Evolutionary conservation across 2,113 vertebrate genomes (phyloP).

Genomic region (Rhipidura dahli): DNA sequence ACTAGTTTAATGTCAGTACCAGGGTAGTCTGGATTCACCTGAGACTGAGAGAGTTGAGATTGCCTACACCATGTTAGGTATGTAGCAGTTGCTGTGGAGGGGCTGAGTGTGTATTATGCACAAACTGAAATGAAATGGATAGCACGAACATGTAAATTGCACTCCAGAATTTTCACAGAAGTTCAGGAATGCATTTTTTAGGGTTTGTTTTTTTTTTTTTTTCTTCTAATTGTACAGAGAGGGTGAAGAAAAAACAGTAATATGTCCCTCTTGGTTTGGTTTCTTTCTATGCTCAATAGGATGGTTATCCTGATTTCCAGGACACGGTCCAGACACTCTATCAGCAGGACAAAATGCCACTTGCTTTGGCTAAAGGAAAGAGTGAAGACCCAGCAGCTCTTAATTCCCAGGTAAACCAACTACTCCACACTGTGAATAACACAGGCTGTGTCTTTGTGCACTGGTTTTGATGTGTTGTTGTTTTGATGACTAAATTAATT

Average conservation of each 20-base stretch:
- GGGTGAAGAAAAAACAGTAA: not conserved
- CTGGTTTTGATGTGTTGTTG: not conserved
- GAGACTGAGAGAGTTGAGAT: not conserved
- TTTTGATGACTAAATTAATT: constrained; percentile 24
- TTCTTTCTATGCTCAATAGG: constrained; percentile 71
- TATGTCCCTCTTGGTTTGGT: not conserved
- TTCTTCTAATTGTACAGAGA: not conserved
- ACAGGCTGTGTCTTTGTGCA: not conserved
- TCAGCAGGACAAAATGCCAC: constrained; percentile 86
- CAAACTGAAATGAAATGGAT: not conserved
- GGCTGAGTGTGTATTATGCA: not conserved
- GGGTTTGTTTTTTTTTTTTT: not conserved
- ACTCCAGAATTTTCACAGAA: not conserved
- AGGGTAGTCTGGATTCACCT: not conserved
- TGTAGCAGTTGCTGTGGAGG: not conserved
- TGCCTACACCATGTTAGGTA: not conserved
- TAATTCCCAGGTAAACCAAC: constrained; percentile 82
- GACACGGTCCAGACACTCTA: constrained; percentile 88
- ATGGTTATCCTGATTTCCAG: constrained; percentile 91
- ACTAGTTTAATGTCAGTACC: not conserved
- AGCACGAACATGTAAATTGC: not conserved
- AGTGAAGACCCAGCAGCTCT: constrained; percentile 86
- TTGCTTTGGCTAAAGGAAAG: constrained; percentile 86
- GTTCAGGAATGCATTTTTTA: not conserved
- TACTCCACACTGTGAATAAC: not conserved